Percentiles rank a stretch among this genome's conserved stretches.
phyloP scores from a whole-genome alignment of 2,888 invertebrate genomes.

The Drosophila anomalata region DNA sequence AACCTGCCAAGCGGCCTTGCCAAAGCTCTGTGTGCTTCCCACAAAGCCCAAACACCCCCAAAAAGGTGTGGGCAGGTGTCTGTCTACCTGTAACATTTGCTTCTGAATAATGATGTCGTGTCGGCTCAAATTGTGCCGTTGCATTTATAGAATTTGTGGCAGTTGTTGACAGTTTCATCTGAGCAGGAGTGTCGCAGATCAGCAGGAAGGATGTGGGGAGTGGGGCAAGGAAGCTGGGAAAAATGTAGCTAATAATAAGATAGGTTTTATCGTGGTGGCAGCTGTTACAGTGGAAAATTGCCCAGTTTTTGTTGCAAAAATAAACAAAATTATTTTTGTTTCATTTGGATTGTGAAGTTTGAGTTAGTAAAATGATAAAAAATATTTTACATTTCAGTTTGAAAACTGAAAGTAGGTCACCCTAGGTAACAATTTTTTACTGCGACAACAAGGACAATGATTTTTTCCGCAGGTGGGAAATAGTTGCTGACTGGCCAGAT shows the following conservation, averaged over 20 bases:
- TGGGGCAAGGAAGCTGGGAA: conserved; percentile 37
- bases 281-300: conserved; percentile 10
- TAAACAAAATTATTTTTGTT: neutral
- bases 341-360: neutral
- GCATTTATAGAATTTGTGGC: conserved; percentile 24
- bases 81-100: conserved; percentile 51
- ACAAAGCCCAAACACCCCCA: conserved; percentile 8
- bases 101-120: conserved; percentile 51
- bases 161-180: conserved; percentile 61
- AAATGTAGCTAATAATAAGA: conserved; percentile 42
- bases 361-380: neutral
- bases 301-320: neutral
- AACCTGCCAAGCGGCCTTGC: conserved; percentile 33
- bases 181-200: conserved; percentile 26
- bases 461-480: conserved; percentile 14
- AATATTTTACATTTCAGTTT: neutral
- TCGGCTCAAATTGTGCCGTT: conserved; percentile 39
- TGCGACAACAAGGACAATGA: conserved; percentile 22
- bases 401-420: neutral
- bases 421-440: neutral
- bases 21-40: neutral
- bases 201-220: conserved; percentile 4
- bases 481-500: conserved; percentile 39
- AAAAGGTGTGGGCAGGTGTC: neutral
- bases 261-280: conserved; percentile 8